Base-by-base conservation (phyloP, 2,113 vertebrate genomes). In the Oncorhynchus gorbuscha region DNA sequence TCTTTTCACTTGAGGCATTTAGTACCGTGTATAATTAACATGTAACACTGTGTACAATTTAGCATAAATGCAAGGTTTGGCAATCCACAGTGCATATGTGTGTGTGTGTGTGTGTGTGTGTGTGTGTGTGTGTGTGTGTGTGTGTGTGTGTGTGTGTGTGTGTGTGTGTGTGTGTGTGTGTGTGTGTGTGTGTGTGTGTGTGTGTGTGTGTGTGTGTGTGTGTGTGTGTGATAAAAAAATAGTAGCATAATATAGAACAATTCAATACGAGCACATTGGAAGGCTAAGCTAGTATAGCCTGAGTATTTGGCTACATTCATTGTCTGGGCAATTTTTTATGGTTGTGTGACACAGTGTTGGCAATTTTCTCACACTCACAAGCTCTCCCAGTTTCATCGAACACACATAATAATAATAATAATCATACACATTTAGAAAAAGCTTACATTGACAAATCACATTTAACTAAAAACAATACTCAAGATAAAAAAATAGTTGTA, bases 231-330 rank as follows among this genome's bases (percentile, higher is more conserved):
- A 87, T 92, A 91, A 85, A 91, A 92, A 91, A 92, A 92, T 92
- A 92, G 35, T 89, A 87, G 88, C 81, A 91, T 87, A 91, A 92
- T 90, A 92, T 92, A 92, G 88, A 91, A 20, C 88, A 83, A 87
- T 91, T 92, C 82, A 85, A 81, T 91, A 89, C 85, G 88, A 92
- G 90, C 90, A 91, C 89, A 89, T 89, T 88, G 79, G 71, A 84
- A 89, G 90, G 91, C 91, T 86, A 79, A 83, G 86, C 35, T 22
- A 55, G 22, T 48, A 90, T 86, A 90, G 89, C 89, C 89, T 24
- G 77, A 87, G 84, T 90, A 88, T 90, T 92, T 91, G 90, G 91
- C 91, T 91, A 92, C 91, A 92, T 92, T 92, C 90, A 92, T 87
- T 88, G 90, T 91, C 90, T 86, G 86, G 87, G 84, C 86, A 87